Conservation (phyloP, 1,140 invertebrate genomes). For the Belonocnema kinseyi region DNA sequence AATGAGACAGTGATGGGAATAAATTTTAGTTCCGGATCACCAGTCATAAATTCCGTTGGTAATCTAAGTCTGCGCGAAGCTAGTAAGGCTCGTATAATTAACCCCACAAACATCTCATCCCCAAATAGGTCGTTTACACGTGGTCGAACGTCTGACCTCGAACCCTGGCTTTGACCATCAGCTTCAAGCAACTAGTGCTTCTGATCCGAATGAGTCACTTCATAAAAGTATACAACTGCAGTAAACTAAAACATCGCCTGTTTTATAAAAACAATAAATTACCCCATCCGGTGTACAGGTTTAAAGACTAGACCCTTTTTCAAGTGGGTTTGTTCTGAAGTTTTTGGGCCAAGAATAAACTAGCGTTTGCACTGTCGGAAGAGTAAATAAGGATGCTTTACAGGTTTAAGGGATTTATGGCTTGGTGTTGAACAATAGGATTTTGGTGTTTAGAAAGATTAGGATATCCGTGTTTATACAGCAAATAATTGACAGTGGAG, state of each 20-base stretch:
- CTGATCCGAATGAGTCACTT: neutral
- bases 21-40: conserved; percentile 21
- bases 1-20: neutral
- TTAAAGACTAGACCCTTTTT: neutral
- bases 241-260: neutral
- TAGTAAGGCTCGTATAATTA: conserved; percentile 32
- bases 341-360: conserved; percentile 6
- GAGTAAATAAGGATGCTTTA: conserved; percentile 1
- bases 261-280: conserved; percentile 25
- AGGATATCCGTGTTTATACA: neutral
- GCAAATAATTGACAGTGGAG: neutral
- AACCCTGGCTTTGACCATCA: conserved; percentile 34
- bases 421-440: neutral
- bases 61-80: conserved; percentile 17
- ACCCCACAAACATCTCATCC: conserved; percentile 15
- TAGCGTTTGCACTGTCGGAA: neutral
- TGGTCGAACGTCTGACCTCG: conserved; percentile 32
- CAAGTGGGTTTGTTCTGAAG: neutral
- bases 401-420: neutral
- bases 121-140: conserved; percentile 40
- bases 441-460: neutral
- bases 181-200: neutral
- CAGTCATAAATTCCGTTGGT: conserved; percentile 23
- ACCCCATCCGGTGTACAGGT: neutral
- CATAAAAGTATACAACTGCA: neutral